These are phyloP conservation scores for Drosophila pectinifera DNA, from an alignment of 1,140 invertebrate genomes.

Conservation along the genomic window DNA sequence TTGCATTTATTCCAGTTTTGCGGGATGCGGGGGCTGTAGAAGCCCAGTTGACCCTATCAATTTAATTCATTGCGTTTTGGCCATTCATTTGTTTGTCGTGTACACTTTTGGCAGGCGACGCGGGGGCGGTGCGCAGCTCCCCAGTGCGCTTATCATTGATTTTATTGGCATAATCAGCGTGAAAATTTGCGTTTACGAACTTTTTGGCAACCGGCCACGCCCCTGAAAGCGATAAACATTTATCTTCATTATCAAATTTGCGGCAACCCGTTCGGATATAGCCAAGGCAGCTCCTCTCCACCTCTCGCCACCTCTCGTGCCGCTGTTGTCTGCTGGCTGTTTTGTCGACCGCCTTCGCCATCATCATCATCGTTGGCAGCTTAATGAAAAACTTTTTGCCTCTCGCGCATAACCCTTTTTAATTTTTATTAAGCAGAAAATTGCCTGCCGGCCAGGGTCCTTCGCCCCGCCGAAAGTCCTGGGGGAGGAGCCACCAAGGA, in stretches of 20 bases:
- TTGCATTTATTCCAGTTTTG: constrained; percentile 21
- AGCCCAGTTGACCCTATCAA: constrained; percentile 38
- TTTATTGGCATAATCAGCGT: constrained; percentile 81
- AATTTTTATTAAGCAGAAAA: constrained; percentile 83
- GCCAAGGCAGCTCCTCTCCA: no score
- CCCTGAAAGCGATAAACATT: constrained; percentile 75
- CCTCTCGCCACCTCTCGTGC: background rate
- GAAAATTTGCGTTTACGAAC: constrained; percentile 72
- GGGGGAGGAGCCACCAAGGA: background rate
- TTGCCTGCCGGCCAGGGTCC: constrained; percentile 59
- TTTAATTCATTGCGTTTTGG: constrained; percentile 60
- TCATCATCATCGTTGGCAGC: constrained; percentile 58
- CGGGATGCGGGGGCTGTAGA: constrained; percentile 2
- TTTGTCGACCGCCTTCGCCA: constrained; percentile 33
- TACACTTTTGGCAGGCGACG: constrained; percentile 45
- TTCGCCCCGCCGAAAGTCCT: constrained; percentile 6
- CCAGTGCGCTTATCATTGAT: constrained; percentile 70
- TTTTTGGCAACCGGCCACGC: constrained; percentile 75
- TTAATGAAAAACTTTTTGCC: constrained; percentile 79
- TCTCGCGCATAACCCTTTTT: constrained; percentile 72
- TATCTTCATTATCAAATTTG: constrained; percentile 82
- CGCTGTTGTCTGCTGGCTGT: constrained; percentile 4
- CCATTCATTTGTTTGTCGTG: constrained; percentile 60
- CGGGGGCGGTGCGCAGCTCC: constrained; percentile 17
- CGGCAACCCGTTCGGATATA: constrained; percentile 39